Base-by-base conservation (phyloP, 92 coral and sea anemone species). In the Zoanthus sansibaricus region DNA sequence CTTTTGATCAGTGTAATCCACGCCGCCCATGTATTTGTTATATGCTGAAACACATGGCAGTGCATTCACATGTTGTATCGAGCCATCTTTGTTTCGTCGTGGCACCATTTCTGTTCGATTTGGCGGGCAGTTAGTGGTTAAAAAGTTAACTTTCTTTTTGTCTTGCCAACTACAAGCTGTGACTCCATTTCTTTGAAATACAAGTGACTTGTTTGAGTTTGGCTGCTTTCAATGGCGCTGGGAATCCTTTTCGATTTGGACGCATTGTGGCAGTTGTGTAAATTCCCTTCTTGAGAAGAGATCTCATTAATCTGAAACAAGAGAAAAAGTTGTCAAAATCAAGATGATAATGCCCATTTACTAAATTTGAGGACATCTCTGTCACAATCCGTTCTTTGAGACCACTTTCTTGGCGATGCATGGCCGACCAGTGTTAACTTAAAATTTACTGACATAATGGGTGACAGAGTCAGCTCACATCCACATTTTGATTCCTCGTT, bases 1-100 rank as follows among this genome's bases (percentile, higher is more conserved):
- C 89, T 87, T 87, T 67, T 87, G 90, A 48, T 87, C 86, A 1
- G 85, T 78, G 21, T 87, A 87, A 62, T 87, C 90, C 20, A 87
- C 77, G 49, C 90, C 90, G 16, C 85, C 90, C 90, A 87, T 87
- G 86, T 87, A 46, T 48, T 87, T 77, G 84, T 86, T 86, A 86
- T 87, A 77, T 14, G 72, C 61, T 9, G 31, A 84, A 45, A 87
- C 70, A 77, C 84, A 66, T 49, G 90, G 90, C 37, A 86, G 90
- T 52, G 86, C 78, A 78, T 49, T 49, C 12, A 11, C 12, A 49
- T 49, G 37, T 76, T 86, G 75, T 49, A 62, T 15, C 48, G 85
- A 59, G 67, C 90, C 84, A 70, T 87, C 85, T 77, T 69, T 78
- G 68, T 64, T 78, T 42, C 70, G 18, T 12, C 90, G n/a, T 31